Percentiles rank a stretch among this genome's conserved stretches.
phyloP scores from a whole-genome alignment of 1,140 invertebrate species.

The Caerostris extrusa region DNA sequence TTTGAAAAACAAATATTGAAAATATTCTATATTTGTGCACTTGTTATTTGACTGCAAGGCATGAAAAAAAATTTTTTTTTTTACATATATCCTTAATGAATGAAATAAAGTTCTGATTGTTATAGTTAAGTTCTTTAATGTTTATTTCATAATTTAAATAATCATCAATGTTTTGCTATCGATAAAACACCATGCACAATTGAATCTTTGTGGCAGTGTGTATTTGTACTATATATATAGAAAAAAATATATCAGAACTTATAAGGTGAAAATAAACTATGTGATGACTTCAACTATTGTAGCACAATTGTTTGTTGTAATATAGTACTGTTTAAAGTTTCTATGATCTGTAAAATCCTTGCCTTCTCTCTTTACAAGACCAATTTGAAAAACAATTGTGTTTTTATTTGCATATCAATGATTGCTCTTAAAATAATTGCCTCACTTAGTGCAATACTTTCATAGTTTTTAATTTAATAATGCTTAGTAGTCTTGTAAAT shows the following conservation, averaged over 20 bases:
- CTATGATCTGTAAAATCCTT: conserved; percentile 70
- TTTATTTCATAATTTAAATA: background rate
- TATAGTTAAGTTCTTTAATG: background rate
- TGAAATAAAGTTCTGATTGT: background rate
- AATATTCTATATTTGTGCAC: background rate
- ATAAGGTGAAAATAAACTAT: conserved; percentile 61
- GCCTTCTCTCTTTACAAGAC: conserved; percentile 73
- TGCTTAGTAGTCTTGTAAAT: conserved; percentile 66
- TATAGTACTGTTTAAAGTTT: conserved; percentile 74
- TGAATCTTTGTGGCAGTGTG: conserved; percentile 31
- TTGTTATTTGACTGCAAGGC: conserved; percentile 67
- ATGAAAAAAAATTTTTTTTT: background rate
- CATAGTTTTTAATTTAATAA: conserved; percentile 57
- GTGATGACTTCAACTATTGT: conserved; percentile 72
- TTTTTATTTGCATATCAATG: conserved; percentile 71
- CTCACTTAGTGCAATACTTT: conserved; percentile 59
- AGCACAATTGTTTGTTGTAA: conserved; percentile 72
- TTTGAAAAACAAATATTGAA: no score
- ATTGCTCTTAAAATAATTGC: conserved; percentile 57
- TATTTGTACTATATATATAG: conserved; percentile 46
- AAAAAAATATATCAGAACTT: conserved; percentile 64
- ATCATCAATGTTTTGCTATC: conserved; percentile 1
- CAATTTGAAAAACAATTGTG: conserved; percentile 63
- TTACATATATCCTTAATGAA: background rate
- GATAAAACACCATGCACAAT: conserved; percentile 37